phyloP scores from a whole-genome alignment of 2,888 invertebrate genomes.

The Pyrochroa serraticornis region DNA sequence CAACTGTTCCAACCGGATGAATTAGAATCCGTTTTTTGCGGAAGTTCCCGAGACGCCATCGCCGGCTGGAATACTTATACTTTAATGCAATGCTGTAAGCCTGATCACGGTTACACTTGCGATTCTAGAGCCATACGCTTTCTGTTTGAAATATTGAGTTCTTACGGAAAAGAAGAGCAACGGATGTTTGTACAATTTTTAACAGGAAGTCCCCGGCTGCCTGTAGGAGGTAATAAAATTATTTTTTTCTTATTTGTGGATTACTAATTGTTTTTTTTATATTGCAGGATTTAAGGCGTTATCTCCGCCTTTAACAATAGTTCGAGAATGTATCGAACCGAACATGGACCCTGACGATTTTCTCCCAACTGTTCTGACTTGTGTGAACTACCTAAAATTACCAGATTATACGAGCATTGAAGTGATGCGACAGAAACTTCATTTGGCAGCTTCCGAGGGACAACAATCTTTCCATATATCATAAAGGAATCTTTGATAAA shows the following conservation, averaged over 20 bases:
- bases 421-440: conserved; percentile 91
- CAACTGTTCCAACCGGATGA: conserved; percentile 97
- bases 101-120: conserved; percentile 97
- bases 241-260: no score
- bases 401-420: conserved; percentile 96
- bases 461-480: conserved; percentile 98
- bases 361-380: conserved; percentile 99
- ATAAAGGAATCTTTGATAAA: conserved; percentile 60
- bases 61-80: conserved; percentile 84
- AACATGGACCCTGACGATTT: conserved; percentile 95
- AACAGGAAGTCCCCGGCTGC: conserved; percentile 96
- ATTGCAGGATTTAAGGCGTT: conserved; percentile 86
- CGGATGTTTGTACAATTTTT: conserved; percentile 97
- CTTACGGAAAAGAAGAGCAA: conserved; percentile 88
- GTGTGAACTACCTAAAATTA: conserved; percentile 99
- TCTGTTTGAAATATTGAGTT: conserved; percentile 89
- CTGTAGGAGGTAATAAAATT: conserved; percentile 98
- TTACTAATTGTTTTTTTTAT: conserved; percentile 16
- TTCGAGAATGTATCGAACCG: conserved; percentile 91
- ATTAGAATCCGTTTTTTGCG: conserved; percentile 87
- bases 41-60: conserved; percentile 68
- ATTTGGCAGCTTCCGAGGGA: conserved; percentile 91
- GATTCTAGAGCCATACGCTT: conserved; percentile 94
- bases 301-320: conserved; percentile 95
- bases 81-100: conserved; percentile 91